Evolutionary conservation across 2,797 vertebrate species (phyloP).

Genomic region (Centroberyx gerrardi): DNA sequence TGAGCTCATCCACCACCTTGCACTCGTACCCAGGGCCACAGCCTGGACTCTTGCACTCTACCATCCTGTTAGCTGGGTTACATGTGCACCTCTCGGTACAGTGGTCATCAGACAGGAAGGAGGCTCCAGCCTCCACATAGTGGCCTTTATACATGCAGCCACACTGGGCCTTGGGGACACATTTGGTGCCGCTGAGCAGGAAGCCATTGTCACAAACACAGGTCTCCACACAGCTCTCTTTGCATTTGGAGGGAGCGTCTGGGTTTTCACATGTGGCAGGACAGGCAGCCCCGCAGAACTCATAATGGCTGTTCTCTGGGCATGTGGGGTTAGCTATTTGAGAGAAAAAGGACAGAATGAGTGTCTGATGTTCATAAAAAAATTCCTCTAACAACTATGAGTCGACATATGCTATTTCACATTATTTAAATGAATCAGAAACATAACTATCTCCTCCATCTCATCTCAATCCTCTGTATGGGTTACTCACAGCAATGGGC

Average conservation of each 20-base stretch:
- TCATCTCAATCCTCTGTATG: neutral
- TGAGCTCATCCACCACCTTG: constrained; percentile 38
- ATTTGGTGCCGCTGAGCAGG: constrained; percentile 73
- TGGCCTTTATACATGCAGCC: constrained; percentile 79
- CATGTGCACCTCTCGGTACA: constrained; percentile 79
- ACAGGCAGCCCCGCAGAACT: constrained; percentile 79
- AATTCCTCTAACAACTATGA: neutral
- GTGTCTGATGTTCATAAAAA: neutral
- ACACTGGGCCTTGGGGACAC: constrained; percentile 70
- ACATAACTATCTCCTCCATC: neutral
- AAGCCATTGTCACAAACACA: constrained; percentile 81
- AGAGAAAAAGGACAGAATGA: neutral
- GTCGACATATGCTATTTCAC: neutral
- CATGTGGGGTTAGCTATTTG: constrained; percentile 75
- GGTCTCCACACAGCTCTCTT: constrained; percentile 79
- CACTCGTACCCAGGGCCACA: constrained; percentile 61
- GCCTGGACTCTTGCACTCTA: constrained; percentile 39
- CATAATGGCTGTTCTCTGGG: constrained; percentile 82
- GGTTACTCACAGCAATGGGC: constrained; percentile 83
- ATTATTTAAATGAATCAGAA: neutral
- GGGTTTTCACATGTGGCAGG: constrained; percentile 76
- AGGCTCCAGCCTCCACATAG: constrained; percentile 55
- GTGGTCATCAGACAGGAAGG: constrained; percentile 72
- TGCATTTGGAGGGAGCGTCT: constrained; percentile 52
- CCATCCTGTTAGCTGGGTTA: neutral